Evolutionary conservation across 2,797 vertebrate species (phyloP), one percentile per base, ranked within the genome.

Genomic region (Sebastes nivosus): DNA sequence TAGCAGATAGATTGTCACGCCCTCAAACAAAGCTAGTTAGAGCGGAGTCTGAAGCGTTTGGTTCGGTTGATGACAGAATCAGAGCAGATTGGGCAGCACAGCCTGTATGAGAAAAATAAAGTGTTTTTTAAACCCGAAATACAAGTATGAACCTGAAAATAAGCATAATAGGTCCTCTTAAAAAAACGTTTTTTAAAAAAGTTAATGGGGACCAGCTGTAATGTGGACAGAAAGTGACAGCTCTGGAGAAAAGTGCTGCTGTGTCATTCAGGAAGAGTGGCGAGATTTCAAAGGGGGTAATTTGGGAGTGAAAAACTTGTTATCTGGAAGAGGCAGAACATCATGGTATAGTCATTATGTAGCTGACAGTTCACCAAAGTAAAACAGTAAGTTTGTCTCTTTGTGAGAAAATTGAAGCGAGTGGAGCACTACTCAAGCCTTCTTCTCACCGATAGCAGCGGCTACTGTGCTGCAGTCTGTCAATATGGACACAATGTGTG

Each of bases 151-250:
- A 52, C 46, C 46, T 52, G 18, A 52, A 52, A 52, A 52, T 52
- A 0, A 52, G 18, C 46, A 52, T 52, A n/a, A 52, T 52, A 52
- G 18, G 8, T 52, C 18, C 18, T n/a, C 3, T 74, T 77, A 52
- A 36, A 25, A 77, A 18, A 1, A n/a, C n/a, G n/a, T n/a, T n/a
- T n/a, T n/a, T n/a, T n/a, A 36, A 25, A 77, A 18, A 1, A 11
- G 55, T 63, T 82, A 88, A 93, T 89, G 52, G 58, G 14, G 65
- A 86, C 68, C 92, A 92, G 89, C 88, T 91, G 91, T 63, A 22
- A 64, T 65, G 54, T 8, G 4, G 75, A 81, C 67, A 76, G 72
- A 83, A 59, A 84, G 75, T 81, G 87, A 88, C 82, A 86, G 84
- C 76, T 84, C 58, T 58, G 79, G 67, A 84, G 82, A 29, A 74